Evolutionary conservation across 30 jellyfish, hydroid and myxozoan species (phyloP).

Genomic region (Calvadosia cruxmelitensis): DNA sequence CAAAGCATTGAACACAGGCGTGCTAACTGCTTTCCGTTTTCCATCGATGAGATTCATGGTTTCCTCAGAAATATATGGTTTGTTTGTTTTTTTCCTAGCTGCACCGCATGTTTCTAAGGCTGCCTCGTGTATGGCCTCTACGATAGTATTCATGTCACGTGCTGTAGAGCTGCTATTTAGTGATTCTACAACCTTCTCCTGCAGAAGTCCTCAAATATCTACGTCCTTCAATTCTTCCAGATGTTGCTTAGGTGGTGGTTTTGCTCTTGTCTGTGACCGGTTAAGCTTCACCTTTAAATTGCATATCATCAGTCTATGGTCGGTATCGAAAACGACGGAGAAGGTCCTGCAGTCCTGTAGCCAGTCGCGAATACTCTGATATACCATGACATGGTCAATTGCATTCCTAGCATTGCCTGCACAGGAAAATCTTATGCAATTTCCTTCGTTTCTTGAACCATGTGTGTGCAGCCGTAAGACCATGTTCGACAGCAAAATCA

Average conservation of each 20-base stretch:
- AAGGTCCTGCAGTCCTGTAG: background rate
- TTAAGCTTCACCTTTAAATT: background rate
- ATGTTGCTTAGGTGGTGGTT: no score
- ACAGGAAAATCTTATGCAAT: no score
- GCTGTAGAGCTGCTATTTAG: background rate
- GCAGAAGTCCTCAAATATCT: no score
- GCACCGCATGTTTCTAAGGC: background rate
- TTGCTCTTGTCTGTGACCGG: background rate
- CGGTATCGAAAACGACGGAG: background rate
- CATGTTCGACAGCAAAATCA: background rate
- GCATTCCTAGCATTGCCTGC: no score
- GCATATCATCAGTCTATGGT: background rate
- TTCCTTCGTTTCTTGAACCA: no score
- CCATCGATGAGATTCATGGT: background rate
- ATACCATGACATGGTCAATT: background rate
- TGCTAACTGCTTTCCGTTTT: no score
- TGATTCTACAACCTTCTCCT: background rate
- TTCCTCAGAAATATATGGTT: background rate
- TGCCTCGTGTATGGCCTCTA: background rate
- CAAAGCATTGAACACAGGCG: no score
- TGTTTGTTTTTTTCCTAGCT: background rate
- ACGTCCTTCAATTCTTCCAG: no score
- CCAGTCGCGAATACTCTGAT: conserved; percentile 1
- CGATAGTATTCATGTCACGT: background rate
- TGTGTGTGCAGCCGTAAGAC: background rate